phyloP scores from a whole-genome alignment of 2,113 vertebrate genomes.

The Desmodus rotundus region DNA sequence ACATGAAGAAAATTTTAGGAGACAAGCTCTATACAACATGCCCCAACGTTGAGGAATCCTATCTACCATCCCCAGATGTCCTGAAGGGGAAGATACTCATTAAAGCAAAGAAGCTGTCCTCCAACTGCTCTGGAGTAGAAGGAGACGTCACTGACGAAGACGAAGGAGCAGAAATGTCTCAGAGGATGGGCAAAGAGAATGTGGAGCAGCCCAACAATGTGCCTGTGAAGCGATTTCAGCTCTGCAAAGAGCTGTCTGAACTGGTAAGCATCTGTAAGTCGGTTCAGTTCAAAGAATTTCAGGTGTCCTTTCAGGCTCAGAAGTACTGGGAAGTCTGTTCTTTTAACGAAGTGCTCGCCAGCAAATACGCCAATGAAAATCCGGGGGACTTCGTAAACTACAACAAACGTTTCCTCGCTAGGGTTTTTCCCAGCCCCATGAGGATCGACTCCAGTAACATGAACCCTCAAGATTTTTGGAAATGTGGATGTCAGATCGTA shows the following conservation, averaged over 20 bases:
- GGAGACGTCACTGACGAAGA: constrained; percentile 98
- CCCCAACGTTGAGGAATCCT: constrained; percentile 90
- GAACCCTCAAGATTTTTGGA: constrained; percentile 99
- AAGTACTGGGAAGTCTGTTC: constrained; percentile 98
- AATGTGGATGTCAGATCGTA: constrained; percentile 98
- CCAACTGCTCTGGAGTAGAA: constrained; percentile 87
- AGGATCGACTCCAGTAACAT: constrained; percentile 99
- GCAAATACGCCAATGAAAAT: constrained; percentile 91
- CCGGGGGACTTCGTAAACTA: constrained; percentile 98
- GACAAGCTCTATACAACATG: constrained; percentile 88
- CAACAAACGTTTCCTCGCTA: constrained; percentile 94
- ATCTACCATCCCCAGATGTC: constrained; percentile 90
- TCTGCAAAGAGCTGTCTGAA: constrained; percentile 96
- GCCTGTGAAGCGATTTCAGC: constrained; percentile 89
- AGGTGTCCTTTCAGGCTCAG: constrained; percentile 92
- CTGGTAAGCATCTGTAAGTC: constrained; percentile 96
- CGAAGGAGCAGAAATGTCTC: constrained; percentile 96
- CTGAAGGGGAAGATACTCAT: constrained; percentile 94
- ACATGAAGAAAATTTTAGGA: constrained; percentile 95
- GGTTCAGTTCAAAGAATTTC: constrained; percentile 95
- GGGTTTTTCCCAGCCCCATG: constrained; percentile 97
- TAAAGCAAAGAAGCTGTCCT: constrained; percentile 93
- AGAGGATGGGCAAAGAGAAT: constrained; percentile 87
- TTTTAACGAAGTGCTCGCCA: constrained; percentile 96
- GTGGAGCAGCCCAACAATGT: constrained; percentile 84